Conservation (phyloP, 1,140 invertebrate genomes). For the Xylocopa sonorina region DNA sequence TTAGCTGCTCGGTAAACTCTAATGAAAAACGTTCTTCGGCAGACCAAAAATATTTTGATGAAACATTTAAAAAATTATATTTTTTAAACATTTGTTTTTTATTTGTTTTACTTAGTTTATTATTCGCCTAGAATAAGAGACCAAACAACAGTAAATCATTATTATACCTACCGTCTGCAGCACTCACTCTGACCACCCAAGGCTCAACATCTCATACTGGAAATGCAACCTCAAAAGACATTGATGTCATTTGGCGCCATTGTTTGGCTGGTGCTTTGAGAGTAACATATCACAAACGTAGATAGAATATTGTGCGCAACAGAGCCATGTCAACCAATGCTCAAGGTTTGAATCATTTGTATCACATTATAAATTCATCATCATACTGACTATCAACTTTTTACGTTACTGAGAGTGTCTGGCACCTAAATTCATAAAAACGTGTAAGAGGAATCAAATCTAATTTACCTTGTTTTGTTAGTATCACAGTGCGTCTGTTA, state of each 20-base stretch:
- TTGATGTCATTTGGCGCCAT: conserved; percentile 78
- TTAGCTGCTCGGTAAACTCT: conserved; percentile 3
- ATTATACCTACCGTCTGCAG: conserved; percentile 80
- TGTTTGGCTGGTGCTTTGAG: conserved; percentile 79
- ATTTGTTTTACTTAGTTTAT: neutral
- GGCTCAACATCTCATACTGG: conserved; percentile 78
- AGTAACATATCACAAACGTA: conserved; percentile 81
- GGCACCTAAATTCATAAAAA: conserved; percentile 83
- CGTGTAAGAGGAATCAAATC: conserved; percentile 80
- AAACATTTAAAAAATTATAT: neutral
- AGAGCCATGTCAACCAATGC: conserved; percentile 79
- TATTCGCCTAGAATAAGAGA: conserved; percentile 66
- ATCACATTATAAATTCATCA: conserved; percentile 80
- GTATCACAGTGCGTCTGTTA: conserved; percentile 73
- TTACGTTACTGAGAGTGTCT: conserved; percentile 79
- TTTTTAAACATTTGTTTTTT: neutral
- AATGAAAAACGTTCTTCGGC: neutral
- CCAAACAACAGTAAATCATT: conserved; percentile 78
- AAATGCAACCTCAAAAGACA: conserved; percentile 81
- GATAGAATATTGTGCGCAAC: conserved; percentile 79
- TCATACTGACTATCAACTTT: conserved; percentile 79
- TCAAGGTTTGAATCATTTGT: conserved; percentile 80
- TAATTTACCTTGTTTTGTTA: conserved; percentile 77
- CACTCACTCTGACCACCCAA: conserved; percentile 74
- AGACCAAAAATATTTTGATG: neutral